Evolutionary conservation across 1,140 invertebrate genomes (phyloP).

Genomic region (Formica exsecta): DNA sequence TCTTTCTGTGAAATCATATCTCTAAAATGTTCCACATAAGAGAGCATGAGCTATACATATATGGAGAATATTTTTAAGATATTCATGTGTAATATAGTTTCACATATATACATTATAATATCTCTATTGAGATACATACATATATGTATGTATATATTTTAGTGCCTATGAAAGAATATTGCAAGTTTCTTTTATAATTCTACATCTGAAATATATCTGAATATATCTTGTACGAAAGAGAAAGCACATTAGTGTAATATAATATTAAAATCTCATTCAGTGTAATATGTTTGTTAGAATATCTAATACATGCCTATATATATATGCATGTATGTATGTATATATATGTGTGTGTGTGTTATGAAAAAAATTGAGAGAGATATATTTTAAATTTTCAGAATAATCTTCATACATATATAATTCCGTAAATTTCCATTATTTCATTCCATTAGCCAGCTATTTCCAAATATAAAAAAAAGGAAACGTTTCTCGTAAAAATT

Average conservation of each 20-base stretch:
- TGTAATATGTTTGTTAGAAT: not conserved
- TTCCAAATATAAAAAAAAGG: not conserved
- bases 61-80: constrained; percentile 27
- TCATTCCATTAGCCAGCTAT: not conserved
- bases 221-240: not conserved
- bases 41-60: not conserved
- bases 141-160: constrained; percentile 12
- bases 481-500: not conserved
- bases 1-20: constrained; percentile 17
- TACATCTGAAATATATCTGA: not conserved
- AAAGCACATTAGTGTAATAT: not conserved
- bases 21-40: not conserved
- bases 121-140: not conserved
- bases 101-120: not conserved
- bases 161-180: constrained; percentile 8
- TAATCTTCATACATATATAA: not conserved
- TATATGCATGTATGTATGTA: too few species aligned
- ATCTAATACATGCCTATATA: not conserved
- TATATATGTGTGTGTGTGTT: too few species aligned
- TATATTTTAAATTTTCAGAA: not conserved
- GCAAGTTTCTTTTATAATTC: constrained; percentile 35
- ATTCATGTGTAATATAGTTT: constrained; percentile 5
- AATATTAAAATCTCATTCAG: not conserved
- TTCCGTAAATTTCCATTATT: not conserved
- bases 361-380: not conserved